A percentile compares a stretch with the other conserved stretches of the same genome.
phyloP scores from a whole-genome alignment of 2,888 invertebrate species.

The Cantharis lateralis region DNA sequence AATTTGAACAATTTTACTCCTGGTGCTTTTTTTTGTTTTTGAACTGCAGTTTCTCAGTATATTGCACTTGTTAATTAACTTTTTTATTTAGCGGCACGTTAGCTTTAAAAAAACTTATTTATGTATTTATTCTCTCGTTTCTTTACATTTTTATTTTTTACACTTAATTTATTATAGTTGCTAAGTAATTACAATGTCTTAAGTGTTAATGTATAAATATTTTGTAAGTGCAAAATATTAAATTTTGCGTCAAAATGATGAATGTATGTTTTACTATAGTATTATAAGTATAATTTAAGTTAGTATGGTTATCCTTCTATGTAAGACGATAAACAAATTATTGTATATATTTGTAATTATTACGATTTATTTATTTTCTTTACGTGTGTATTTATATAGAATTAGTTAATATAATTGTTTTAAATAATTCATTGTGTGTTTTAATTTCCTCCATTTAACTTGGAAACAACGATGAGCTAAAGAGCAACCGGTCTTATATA shows the following conservation, averaged over 20 bases:
- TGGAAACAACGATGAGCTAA: not conserved
- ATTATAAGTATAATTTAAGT: not conserved
- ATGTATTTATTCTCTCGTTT: constrained; percentile 7
- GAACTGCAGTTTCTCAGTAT: not conserved
- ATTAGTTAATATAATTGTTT: not conserved
- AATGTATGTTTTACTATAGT: constrained; percentile 3
- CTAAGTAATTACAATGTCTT: constrained; percentile 11
- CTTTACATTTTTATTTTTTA: constrained; percentile 7
- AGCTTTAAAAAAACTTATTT: not conserved
- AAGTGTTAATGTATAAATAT: constrained; percentile 6
- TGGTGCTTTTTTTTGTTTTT: not conserved
- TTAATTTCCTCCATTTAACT: not conserved
- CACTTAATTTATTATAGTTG: constrained; percentile 15
- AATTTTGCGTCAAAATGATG: constrained; percentile 7
- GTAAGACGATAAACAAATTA: constrained; percentile 5
- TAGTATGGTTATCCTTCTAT: not conserved
- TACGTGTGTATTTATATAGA: constrained; percentile 2
- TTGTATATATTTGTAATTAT: constrained; percentile 21
- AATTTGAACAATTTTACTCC: not conserved
- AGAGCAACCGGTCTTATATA: not conserved
- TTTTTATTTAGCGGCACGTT: not conserved
- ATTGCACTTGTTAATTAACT: not conserved
- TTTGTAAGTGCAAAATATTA: constrained; percentile 8
- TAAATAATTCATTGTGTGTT: not conserved
- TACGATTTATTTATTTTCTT: constrained; percentile 14